Evolutionary conservation across 2,888 invertebrate genomes (phyloP).

Genomic region (Poecilus cupreus): DNA sequence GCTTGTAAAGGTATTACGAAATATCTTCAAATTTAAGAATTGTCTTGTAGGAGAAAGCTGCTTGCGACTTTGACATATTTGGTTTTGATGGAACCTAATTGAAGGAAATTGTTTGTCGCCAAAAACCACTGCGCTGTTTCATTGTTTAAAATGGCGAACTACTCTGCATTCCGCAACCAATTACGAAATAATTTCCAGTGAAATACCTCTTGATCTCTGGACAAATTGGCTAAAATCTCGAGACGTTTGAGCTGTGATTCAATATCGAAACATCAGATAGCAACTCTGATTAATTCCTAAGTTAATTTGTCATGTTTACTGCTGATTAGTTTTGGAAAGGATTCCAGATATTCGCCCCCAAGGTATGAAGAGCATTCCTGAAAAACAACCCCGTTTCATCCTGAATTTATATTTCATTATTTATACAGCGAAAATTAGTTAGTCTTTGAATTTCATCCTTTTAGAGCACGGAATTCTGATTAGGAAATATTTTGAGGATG

Average conservation of each 20-base stretch:
- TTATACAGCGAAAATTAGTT: constrained; percentile 19
- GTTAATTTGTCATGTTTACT: constrained; percentile 54
- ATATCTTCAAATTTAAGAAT: too few species aligned
- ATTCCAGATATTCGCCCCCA: constrained; percentile 10
- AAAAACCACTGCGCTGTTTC: too few species aligned
- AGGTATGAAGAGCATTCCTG: neutral
- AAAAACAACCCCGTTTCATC: constrained; percentile 5
- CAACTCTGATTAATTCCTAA: constrained; percentile 53
- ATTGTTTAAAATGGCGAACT: too few species aligned
- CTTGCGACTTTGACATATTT: too few species aligned
- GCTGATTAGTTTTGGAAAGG: constrained; percentile 40
- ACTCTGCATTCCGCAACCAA: too few species aligned
- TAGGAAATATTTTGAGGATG: neutral
- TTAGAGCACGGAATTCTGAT: neutral
- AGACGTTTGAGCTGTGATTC: constrained; percentile 52
- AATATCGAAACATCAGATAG: constrained; percentile 56
- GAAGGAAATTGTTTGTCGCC: too few species aligned
- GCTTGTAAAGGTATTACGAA: too few species aligned
- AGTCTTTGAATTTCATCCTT: constrained; percentile 5
- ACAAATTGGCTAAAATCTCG: constrained; percentile 48
- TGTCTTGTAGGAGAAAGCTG: too few species aligned
- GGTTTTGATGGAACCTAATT: too few species aligned
- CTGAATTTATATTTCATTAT: constrained; percentile 6
- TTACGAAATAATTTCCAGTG: too few species aligned
- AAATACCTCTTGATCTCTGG: neutral